Conservation (phyloP, 2,797 vertebrate species). For the Galaxias olidus region DNA sequence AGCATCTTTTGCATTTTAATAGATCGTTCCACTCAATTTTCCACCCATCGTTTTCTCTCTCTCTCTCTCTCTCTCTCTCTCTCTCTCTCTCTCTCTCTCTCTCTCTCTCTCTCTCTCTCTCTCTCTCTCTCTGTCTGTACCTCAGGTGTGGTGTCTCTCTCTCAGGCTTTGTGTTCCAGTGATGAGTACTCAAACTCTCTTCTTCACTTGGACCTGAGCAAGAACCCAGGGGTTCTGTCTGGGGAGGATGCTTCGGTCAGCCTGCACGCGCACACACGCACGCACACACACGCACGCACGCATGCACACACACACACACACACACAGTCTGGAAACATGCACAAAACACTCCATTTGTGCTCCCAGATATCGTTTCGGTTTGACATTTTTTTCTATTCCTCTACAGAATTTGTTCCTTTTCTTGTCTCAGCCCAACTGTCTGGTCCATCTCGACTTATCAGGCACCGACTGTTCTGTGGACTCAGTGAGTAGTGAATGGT, state of each 20-base stretch:
- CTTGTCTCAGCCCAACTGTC: conserved; percentile 89
- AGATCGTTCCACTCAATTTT: conserved; percentile 19
- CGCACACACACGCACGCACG: neutral
- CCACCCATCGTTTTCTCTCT: conserved; percentile 5
- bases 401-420: conserved; percentile 88
- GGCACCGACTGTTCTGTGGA: conserved; percentile 89
- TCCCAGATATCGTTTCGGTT: neutral
- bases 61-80: conserved; percentile 10
- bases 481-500: conserved; percentile 67
- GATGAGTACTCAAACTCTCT: conserved; percentile 89
- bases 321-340: neutral
- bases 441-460: conserved; percentile 87
- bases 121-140: conserved; percentile 12
- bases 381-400: conserved; percentile 15
- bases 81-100: conserved; percentile 6
- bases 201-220: conserved; percentile 88
- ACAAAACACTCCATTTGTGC: neutral
- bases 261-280: neutral
- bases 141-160: conserved; percentile 83
- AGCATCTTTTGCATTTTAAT: conserved; percentile 43
- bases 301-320: neutral
- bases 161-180: conserved; percentile 86
- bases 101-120: neutral
- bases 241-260: neutral
- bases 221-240: conserved; percentile 86